phyloP scores from a whole-genome alignment of 2,797 vertebrate genomes.

The Limosa lapponica region DNA sequence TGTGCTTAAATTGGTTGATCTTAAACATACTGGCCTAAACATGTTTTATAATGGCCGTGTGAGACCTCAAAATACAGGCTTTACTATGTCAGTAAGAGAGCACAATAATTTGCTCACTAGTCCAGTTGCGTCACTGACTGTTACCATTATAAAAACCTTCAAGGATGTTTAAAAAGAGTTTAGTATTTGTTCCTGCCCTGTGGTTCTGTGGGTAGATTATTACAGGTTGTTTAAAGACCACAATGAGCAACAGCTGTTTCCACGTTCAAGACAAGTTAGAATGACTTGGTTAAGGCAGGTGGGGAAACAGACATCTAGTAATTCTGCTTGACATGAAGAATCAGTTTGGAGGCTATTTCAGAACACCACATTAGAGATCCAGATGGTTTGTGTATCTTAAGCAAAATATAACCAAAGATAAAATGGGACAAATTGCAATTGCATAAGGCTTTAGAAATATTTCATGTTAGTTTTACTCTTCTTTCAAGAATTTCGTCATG shows the following conservation, averaged over 20 bases:
- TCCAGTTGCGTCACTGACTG: not conserved
- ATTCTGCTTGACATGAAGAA: not conserved
- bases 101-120: not conserved
- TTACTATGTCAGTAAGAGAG: not conserved
- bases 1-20: not conserved
- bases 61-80: not conserved
- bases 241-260: not conserved
- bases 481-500: not conserved
- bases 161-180: not conserved
- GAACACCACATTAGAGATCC: constrained; percentile 21
- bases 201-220: not conserved
- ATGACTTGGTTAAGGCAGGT: not conserved
- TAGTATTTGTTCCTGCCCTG: not conserved
- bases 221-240: not conserved
- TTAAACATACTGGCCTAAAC: not conserved
- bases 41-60: not conserved
- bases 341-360: constrained; percentile 31
- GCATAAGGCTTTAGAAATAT: not conserved
- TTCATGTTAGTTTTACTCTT: not conserved
- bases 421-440: not conserved
- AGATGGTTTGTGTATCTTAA: constrained; percentile 51
- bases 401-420: constrained; percentile 21
- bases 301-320: not conserved
- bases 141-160: not conserved
- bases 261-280: not conserved